These are phyloP conservation scores for Eulemur rufifrons DNA, from an alignment of 2,113 vertebrate species.

Conservation along the genomic window DNA sequence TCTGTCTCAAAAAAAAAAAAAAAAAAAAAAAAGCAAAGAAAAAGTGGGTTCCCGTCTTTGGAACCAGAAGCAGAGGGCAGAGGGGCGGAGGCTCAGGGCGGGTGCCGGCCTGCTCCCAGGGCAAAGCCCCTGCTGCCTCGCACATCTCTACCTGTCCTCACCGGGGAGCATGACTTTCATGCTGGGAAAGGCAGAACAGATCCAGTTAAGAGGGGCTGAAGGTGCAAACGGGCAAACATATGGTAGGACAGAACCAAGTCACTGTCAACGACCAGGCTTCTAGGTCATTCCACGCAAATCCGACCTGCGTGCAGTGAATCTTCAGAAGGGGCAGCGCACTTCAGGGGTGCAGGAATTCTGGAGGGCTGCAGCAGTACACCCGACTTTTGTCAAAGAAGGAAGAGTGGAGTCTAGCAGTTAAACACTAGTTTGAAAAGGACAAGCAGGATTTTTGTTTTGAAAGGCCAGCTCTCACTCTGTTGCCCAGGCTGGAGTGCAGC, in stretches of 20 bases:
- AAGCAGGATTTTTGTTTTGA: too few relatives aligned
- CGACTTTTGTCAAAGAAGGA: not conserved
- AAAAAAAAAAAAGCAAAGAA: fast-evolving
- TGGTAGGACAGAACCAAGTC: not conserved
- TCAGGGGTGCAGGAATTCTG: fast-evolving
- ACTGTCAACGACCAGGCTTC: not conserved
- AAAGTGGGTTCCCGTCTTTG: fast-evolving
- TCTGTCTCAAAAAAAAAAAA: too few relatives aligned
- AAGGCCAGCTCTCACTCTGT: too few relatives aligned
- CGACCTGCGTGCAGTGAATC: fast-evolving
- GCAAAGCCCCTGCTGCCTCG: too few relatives aligned
- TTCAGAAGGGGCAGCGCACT: not conserved
- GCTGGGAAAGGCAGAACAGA: not conserved
- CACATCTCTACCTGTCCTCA: not conserved
- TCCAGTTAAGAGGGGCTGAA: not conserved
- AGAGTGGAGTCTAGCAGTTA: not conserved
- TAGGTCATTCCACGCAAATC: too few relatives aligned
- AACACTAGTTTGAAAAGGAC: not conserved
- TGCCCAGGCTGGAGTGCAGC: too few relatives aligned
- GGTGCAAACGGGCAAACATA: not conserved
- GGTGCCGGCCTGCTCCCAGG: fast-evolving
- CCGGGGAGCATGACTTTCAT: not conserved
- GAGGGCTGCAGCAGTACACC: not conserved
- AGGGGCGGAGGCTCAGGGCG: fast-evolving
- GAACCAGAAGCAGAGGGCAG: not conserved